Evolutionary conservation across 2,113 vertebrate species (phyloP).

Genomic region (Candoia aspera): DNA sequence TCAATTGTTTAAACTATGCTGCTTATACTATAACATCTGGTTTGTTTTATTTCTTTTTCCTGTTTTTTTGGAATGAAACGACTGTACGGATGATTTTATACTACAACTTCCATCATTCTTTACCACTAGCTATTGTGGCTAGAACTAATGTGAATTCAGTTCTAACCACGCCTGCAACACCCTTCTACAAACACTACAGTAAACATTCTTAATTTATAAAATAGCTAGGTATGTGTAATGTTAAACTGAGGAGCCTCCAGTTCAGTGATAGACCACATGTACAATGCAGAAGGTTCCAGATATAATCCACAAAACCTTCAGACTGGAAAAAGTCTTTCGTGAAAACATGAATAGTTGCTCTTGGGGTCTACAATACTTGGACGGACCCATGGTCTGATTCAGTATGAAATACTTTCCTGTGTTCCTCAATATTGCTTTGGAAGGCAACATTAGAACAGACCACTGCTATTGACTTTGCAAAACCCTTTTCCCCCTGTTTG

Average conservation of each 20-base stretch:
- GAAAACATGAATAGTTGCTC: not conserved
- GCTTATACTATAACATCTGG: not conserved
- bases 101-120: not conserved
- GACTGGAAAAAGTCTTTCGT: not conserved
- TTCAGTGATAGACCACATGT: not conserved
- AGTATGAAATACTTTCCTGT: not conserved
- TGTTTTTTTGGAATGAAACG: not conserved
- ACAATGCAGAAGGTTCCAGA: not conserved
- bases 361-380: not conserved
- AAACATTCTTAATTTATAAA: not conserved
- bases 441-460: slow-evolving; percentile 22
- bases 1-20: not conserved
- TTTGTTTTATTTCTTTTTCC: not conserved
- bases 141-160: not conserved
- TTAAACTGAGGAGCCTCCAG: not conserved
- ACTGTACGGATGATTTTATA: not conserved
- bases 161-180: not conserved
- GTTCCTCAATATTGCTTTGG: not conserved
- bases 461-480: not conserved
- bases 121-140: not conserved
- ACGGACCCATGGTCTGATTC: not conserved
- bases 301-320: not conserved
- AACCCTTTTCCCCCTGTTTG: not conserved
- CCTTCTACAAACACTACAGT: not conserved
- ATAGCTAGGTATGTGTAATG: not conserved